Conservation (phyloP, 2,113 vertebrate species). For the Loxodonta africana region DNA sequence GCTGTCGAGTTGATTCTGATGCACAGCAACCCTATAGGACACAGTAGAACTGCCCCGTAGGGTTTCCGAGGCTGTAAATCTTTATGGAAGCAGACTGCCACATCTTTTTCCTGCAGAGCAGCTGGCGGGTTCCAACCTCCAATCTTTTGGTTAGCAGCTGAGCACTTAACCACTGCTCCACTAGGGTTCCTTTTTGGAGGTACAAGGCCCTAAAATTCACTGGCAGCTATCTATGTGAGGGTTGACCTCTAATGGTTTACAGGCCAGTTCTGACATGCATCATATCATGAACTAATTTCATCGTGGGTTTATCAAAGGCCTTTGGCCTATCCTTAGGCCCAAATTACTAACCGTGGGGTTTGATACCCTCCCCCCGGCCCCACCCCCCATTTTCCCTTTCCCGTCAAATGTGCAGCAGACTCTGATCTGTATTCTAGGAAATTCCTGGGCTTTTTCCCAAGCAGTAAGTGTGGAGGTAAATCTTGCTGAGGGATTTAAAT, state of each 20-base stretch:
- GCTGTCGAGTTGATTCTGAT: not conserved
- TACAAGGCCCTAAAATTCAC: not conserved
- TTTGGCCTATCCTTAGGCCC: not conserved
- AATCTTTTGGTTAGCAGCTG: not conserved
- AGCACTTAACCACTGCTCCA: not conserved
- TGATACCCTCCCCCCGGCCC: rapidly evolving
- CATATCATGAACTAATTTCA: not conserved
- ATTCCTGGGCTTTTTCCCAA: not conserved
- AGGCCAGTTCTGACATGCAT: not conserved
- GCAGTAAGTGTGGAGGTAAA: not conserved
- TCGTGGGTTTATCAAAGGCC: not conserved
- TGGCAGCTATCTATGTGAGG: not conserved
- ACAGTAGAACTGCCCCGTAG: not conserved
- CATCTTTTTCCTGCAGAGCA: not conserved
- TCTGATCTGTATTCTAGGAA: not conserved
- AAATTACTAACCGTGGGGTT: not conserved
- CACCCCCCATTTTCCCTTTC: not conserved
- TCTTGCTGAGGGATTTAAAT: slow-evolving; percentile 48
- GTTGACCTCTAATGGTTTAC: not conserved
- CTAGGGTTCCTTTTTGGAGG: not conserved
- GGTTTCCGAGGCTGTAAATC: not conserved
- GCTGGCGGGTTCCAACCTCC: not conserved
- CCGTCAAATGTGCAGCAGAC: not conserved
- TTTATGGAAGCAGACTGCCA: not conserved
- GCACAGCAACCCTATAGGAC: not conserved